Percentiles rank a stretch among this genome's conserved stretches.
These are phyloP conservation scores for Drosophila watanabei DNA, from an alignment of 1,140 invertebrate genomes.

Conservation along the genomic window DNA sequence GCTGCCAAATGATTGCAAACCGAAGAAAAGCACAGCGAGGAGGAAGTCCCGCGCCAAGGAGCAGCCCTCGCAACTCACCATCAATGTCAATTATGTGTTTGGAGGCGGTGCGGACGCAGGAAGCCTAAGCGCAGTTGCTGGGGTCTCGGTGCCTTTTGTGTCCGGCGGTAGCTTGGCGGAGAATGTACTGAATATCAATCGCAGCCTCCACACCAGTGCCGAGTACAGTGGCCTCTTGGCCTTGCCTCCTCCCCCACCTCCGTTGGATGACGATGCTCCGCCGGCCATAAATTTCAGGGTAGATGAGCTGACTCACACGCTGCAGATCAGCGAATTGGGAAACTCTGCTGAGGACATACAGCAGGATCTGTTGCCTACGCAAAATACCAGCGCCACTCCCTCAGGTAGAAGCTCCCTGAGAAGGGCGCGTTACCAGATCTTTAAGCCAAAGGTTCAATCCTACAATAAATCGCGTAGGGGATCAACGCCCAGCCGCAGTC, in stretches of 20 bases:
- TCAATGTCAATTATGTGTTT: slow-evolving; percentile 83
- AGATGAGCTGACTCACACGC: slow-evolving; percentile 33
- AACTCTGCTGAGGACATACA: slow-evolving; percentile 22
- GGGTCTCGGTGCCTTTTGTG: slow-evolving; percentile 59
- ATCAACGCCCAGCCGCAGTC: slow-evolving; percentile 16
- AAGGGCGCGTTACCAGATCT: slow-evolving; percentile 43
- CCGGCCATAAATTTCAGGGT: slow-evolving; percentile 52
- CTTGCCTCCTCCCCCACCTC: slow-evolving; percentile 52
- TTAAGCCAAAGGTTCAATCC: slow-evolving; percentile 35
- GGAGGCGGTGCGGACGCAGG: slow-evolving; percentile 29
- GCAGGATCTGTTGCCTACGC: slow-evolving; percentile 24
- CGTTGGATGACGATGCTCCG: slow-evolving; percentile 54
- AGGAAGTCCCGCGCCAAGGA: neutral
- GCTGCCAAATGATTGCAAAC: slow-evolving; percentile 13
- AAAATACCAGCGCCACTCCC: slow-evolving; percentile 2
- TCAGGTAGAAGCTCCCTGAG: slow-evolving; percentile 7
- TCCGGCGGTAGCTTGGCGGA: slow-evolving; percentile 23
- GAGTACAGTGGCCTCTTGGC: slow-evolving; percentile 53
- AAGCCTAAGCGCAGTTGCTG: slow-evolving; percentile 24
- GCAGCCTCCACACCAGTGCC: slow-evolving; percentile 29
- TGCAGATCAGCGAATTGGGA: slow-evolving; percentile 32
- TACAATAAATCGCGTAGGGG: slow-evolving; percentile 14
- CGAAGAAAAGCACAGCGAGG: slow-evolving; percentile 6
- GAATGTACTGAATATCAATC: slow-evolving; percentile 58
- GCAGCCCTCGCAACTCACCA: slow-evolving; percentile 58